These are phyloP conservation scores for Cyclophora albipunctata DNA, from an alignment of 2,888 invertebrate species.

Conservation along the genomic window DNA sequence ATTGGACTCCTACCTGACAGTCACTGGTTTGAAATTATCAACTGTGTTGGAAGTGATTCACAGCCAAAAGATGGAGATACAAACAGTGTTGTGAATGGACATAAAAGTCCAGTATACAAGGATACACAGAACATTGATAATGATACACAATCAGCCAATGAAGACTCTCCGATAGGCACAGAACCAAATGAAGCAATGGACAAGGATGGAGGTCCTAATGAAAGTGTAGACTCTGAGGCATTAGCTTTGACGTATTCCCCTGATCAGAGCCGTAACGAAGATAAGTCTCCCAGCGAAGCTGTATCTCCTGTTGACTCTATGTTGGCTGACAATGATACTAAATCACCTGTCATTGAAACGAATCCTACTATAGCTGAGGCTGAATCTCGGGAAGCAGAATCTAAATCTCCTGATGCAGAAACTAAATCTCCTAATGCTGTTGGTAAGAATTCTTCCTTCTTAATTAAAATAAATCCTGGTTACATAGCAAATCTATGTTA, in stretches of 20 bases:
- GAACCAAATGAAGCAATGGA: slow-evolving; percentile 7
- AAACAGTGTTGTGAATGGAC: neutral
- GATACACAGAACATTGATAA: neutral
- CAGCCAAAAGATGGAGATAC: too few relatives aligned
- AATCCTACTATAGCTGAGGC: too few relatives aligned
- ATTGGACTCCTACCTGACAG: slow-evolving; percentile 69
- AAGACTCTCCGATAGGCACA: slow-evolving; percentile 1
- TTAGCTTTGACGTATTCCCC: too few relatives aligned
- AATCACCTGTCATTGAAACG: too few relatives aligned
- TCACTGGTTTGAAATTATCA: slow-evolving; percentile 64
- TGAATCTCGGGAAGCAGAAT: too few relatives aligned
- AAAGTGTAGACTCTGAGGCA: slow-evolving; percentile 8
- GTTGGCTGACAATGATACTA: too few relatives aligned
- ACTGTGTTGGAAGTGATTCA: slow-evolving; percentile 16
- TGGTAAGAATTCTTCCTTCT: too few relatives aligned
- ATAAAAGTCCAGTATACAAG: neutral
- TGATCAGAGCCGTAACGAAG: neutral
- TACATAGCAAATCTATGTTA: too few relatives aligned
- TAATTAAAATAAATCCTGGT: too few relatives aligned
- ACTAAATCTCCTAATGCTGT: too few relatives aligned
- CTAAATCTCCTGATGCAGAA: too few relatives aligned
- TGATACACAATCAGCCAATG: neutral
- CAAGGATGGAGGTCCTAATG: slow-evolving; percentile 14
- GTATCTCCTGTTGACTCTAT: too few relatives aligned
- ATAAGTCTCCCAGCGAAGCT: neutral